Base-by-base conservation (phyloP, 2,797 vertebrate species). In the Cynodonichthys magdalenae region DNA sequence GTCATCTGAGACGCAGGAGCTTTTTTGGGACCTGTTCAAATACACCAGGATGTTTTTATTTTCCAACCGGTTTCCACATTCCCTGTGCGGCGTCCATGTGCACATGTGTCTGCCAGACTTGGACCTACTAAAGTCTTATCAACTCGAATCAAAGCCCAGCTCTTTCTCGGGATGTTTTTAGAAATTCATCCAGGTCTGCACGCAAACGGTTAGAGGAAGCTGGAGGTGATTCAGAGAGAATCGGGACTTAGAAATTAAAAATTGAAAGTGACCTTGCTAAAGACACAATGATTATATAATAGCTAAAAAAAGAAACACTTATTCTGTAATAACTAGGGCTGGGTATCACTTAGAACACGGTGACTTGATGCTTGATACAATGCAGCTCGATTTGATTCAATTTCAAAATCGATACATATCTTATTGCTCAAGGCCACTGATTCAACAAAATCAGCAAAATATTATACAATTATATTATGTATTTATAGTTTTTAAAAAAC, bases 71-170 rank as follows among this genome's bases (percentile, higher is more conserved):
- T 75, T 59, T 76, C 60, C 71, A 82, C 67, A 62, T 79, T 78
- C 34, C 45, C 53, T 36, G 42, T 49, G 47, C 73, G 66, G 52
- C 29, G 47, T 73, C 39, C 34, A 51, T 74, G 69, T 52, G 66
- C 45, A 51, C 82, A 78, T 71, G 66, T 81, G 81, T 71, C 60
- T 65, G 45, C 73, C 81, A 83, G 76, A 77, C 68, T 48, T 62
- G 61, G 53, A 53, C 52, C 60, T 69, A 50, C 58, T 9, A 59
- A 66, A 54, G 46, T 63, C 69, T 53, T 19, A 36, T 52, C 34
- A 6, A 17, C 49, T 70, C 11, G 14, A 45, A 29, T 63, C 61
- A 53, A 60, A 75, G 66, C 63, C 46, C 59, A 15, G 52, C 68
- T 69, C 67, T 47, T 48, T 61, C 49, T 46, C 55, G 41, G 62